Evolutionary conservation across 1,140 invertebrate genomes (phyloP), one percentile per base, ranked within the genome.

Genomic region (Cydia amplana): DNA sequence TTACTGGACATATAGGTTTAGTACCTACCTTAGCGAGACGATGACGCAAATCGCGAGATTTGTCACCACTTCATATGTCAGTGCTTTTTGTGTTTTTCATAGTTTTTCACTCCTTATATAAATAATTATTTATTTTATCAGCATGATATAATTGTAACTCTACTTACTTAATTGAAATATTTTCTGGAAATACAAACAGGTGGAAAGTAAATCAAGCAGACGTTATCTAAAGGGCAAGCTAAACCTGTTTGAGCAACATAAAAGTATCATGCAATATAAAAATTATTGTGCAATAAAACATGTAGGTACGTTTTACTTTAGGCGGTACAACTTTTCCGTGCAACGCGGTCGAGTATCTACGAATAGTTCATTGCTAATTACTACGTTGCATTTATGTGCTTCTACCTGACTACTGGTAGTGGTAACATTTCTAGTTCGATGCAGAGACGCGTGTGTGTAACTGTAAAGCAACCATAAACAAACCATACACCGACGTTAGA

Each of bases 31-130:
- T 0, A 51, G 20, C 55, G 7, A 18, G 7, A 28, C 65, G n/a
- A 36, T 70, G 65, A 70, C 65, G 65, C 65, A 70, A 70, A 70
- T 70, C 3, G 28, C 23, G 6, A 28, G 14, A 70, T 40, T 70
- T 70, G 65, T 70, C 65, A 67, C 28, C 12, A 32, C 16, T 40
- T n/a, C 25, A 12, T 23, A 18, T 10, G 64, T 32, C 16, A 12
- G 16, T 25, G 64, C 28, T 67, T 67, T 32, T 32, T 25, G 32
- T 23, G 65, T n/a, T 36, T 10, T 40, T 16, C 1, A 40, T 36
- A 36, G 64, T 67, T 70, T 70, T 70, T 23, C 20, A 23, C 4
- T 10, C 18, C 16, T 3, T 43, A 43, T 36, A 9, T 36, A 43
- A 43, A 1, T 43, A 5, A 16, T 12, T 16, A 14, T 46, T 46